Evolutionary conservation across 2,888 invertebrate species (phyloP), one percentile per base, ranked within the genome.

Genomic region (Girardia tigrina): DNA sequence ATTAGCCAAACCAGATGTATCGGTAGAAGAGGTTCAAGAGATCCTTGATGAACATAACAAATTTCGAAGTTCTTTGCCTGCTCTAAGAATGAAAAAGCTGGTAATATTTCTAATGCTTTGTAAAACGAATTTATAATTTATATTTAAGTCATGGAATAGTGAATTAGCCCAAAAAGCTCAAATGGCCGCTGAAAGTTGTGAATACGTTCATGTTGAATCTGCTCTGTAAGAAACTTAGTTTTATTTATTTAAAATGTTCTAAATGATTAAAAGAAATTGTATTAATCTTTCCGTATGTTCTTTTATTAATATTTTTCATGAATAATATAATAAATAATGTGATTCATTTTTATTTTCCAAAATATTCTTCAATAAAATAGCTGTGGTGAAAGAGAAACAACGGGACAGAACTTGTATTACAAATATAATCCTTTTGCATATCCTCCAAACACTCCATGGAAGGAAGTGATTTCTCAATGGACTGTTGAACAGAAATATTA

Each of bases 101-200:
- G 56, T 56, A 12, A 12, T 4, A 20, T 56, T 56, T 56, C 4
- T 4, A n/a, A n/a, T 12, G 23, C 4, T 56, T 56, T 56, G 6
- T 20, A 20, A 20, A n/a, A 2, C 8, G 23, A 56, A 56, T 56
- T 56, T 8, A 20, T 36, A 16, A 36, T 36, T 8, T 12, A 12
- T 12, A 8, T 56, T n/a, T n/a, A 20, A 56, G 56, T n/a, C n/a
- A 56, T 56, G 56, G 56, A 56, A 56, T 56, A 12, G 8, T 56
- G 56, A 56, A 56, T 56, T 56, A 56, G 56, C 56, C 4, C 56
- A 56, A 56, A n/a, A 12, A 56, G 56, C 56, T 56, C 56, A 56
- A 16, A 4, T 56, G 8, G 56, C 56, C n/a, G 56, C 56, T 20
- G 56, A 56, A n/a, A 56, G 23, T 20, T 56, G 56, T n/a, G 8